Evolutionary conservation across 2,797 vertebrate genomes (phyloP), one percentile per base, ranked within the genome.

Genomic region (Thamnophis elegans): DNA sequence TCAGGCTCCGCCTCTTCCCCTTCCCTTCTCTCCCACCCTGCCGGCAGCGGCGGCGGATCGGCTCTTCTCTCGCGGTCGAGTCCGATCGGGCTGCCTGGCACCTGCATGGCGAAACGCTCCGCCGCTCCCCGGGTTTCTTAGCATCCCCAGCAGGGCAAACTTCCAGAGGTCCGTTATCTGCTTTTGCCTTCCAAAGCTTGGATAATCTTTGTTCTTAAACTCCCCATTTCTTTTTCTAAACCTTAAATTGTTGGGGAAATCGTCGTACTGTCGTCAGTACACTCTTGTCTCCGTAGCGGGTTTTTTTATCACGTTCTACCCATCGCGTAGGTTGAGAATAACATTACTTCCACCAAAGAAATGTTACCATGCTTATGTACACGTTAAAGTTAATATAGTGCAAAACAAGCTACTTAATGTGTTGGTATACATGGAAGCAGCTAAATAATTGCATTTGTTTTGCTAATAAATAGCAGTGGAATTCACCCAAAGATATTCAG

Each of bases 1-100:
- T 97, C 98, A 98, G 98, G 98, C 97, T 97, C 98, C 98, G 97
- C 98, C 98, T 95, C 0, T 60, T 97, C 94, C 97, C 95, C 91
- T 94, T 78, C 95, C 94, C 89, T 95, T 93, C 86, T 54, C 65
- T 56, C 68, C 89, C 92, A 85, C 92, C 92, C 91, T 89, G 89
- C 89, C 91, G 78, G 90, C 68, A 32, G 9, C 26, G 25, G 87
- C 73, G 18, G 82, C 25, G 25, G 56, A 18, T 54, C 68, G 25
- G 28, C 28, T 53, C 59, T 54, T 90, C 54, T 65, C 88, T 73
- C 12, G 28, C 20, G 60, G 11, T 89, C 20, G 13, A 13, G 10
- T 12, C 4, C 47, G 78, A 85, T 28, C 4, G 88, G 68, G 85
- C 82, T 94, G 68, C 91, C 4, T 51, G 87, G 87, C 91, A 73